phyloP scores from a whole-genome alignment of 2,888 invertebrate genomes.

The Lampropteryx suffumata region DNA sequence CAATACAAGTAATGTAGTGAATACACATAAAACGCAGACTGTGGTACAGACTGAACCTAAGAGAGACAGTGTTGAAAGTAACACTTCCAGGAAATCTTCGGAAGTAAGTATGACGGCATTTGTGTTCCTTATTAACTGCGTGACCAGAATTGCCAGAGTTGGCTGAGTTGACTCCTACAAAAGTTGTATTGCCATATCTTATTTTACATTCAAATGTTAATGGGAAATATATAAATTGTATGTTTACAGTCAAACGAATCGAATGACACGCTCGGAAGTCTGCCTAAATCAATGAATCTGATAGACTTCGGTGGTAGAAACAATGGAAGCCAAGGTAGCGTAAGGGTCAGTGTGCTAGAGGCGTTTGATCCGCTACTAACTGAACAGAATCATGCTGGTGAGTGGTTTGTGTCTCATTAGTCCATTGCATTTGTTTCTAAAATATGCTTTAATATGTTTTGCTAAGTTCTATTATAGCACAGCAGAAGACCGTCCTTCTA shows the following conservation, averaged over 20 bases:
- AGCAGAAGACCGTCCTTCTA: not conserved
- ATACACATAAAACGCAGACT: slow-evolving; percentile 28
- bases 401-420: slow-evolving; percentile 63
- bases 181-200: no score
- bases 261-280: slow-evolving; percentile 62
- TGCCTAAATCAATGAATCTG: slow-evolving; percentile 69
- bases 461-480: not conserved
- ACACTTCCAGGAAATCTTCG: slow-evolving; percentile 57
- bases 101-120: slow-evolving; percentile 56
- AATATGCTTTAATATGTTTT: not conserved
- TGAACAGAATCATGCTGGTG: slow-evolving; percentile 83
- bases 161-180: no score
- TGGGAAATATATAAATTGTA: not conserved
- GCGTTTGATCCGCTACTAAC: slow-evolving; percentile 93
- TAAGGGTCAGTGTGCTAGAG: slow-evolving; percentile 88
- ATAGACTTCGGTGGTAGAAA: slow-evolving; percentile 72
- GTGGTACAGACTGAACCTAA: slow-evolving; percentile 50
- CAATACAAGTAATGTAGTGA: not conserved
- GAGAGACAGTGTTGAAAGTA: slow-evolving; percentile 54
- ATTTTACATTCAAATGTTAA: no score
- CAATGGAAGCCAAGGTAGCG: slow-evolving; percentile 68
- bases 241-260: slow-evolving; percentile 68
- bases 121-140: no score
- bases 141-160: no score
- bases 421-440: slow-evolving; percentile 23